Evolutionary conservation across 2,797 vertebrate genomes (phyloP).

Genomic region (Meriones psammophilus): DNA sequence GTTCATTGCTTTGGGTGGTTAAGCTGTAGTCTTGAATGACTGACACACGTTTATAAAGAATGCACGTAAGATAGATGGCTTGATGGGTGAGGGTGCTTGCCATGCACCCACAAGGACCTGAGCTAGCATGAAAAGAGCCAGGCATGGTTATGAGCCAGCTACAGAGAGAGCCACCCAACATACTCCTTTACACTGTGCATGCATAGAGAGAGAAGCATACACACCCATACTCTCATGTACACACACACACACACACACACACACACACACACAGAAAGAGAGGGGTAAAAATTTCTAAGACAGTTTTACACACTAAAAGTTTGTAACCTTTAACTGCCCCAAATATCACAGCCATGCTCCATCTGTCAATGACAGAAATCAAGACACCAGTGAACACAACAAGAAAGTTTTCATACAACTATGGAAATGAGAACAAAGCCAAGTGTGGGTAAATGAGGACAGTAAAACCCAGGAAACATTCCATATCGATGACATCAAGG

Average conservation of each 20-base stretch:
- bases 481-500: constrained; percentile 9
- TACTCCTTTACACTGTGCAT: neutral
- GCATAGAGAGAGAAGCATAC: neutral
- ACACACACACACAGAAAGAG: neutral
- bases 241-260: neutral
- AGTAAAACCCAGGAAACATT: neutral
- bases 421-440: neutral
- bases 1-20: constrained; percentile 17
- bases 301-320: neutral
- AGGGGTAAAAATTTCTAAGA: neutral
- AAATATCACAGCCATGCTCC: neutral
- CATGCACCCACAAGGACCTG: neutral
- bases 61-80: neutral
- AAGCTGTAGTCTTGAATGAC: neutral
- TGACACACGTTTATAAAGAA: constrained; percentile 39
- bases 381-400: neutral
- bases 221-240: neutral
- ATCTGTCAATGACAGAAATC: constrained; percentile 4
- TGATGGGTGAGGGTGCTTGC: too few relatives aligned
- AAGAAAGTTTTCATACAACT: neutral
- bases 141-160: neutral
- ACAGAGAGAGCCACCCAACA: neutral
- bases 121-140: neutral
- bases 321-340: neutral
- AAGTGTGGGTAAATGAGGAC: neutral